phyloP scores from a whole-genome alignment of 2,113 vertebrate genomes.

The Aphelocoma coerulescens region DNA sequence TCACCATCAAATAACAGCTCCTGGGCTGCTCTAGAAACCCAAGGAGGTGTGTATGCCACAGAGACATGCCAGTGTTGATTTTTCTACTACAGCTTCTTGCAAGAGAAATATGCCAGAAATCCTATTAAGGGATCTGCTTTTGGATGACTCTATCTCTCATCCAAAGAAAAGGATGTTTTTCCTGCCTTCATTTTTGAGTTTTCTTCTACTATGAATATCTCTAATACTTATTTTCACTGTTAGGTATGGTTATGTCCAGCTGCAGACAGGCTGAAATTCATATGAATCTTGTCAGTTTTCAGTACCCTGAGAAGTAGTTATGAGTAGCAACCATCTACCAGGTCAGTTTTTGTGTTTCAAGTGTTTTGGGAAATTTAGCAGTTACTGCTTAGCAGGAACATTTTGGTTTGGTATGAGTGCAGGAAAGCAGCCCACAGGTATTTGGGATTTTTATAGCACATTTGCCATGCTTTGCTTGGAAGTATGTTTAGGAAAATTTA shows the following conservation, averaged over 20 bases:
- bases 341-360: neutral
- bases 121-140: neutral
- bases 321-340: neutral
- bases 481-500: neutral
- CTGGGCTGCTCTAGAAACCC: neutral
- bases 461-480: neutral
- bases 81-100: neutral
- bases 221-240: neutral
- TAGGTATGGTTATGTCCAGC: neutral
- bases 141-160: neutral
- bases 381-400: neutral
- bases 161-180: neutral
- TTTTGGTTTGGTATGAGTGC: neutral
- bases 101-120: neutral
- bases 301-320: neutral
- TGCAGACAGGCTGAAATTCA: neutral
- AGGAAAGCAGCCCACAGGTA: neutral
- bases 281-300: neutral
- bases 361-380: neutral
- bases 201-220: neutral
- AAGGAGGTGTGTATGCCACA: neutral
- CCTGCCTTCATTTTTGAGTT: neutral
- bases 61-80: neutral
- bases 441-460: neutral
- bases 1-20: neutral